Percentiles rank a stretch among this genome's conserved stretches.
Evolutionary conservation across 2,888 invertebrate genomes (phyloP).

Genomic region (Metalampra italica): DNA sequence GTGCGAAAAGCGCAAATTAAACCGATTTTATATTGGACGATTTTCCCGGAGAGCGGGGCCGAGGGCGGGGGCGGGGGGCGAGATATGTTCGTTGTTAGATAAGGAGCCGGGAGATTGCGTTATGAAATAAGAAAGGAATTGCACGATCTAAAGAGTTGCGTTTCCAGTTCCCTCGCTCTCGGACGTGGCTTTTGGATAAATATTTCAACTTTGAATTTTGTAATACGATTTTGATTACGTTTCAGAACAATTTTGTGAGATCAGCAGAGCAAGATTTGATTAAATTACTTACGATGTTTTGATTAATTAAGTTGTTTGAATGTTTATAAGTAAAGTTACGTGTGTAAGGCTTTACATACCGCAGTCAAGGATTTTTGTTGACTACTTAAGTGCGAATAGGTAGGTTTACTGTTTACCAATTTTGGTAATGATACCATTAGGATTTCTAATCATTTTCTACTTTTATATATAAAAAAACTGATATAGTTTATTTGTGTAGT

Average conservation of each 20-base stretch:
- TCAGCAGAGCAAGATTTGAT: constrained; percentile 26
- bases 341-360: too few relatives aligned
- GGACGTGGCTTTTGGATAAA: constrained; percentile 52
- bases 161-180: constrained; percentile 40
- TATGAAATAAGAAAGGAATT: constrained; percentile 77
- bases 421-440: too few relatives aligned
- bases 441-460: too few relatives aligned
- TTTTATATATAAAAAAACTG: too few relatives aligned
- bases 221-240: constrained; percentile 44
- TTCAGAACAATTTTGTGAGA: constrained; percentile 33
- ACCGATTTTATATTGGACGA: constrained; percentile 79
- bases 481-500: neutral
- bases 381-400: too few relatives aligned
- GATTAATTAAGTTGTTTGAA: constrained; percentile 11
- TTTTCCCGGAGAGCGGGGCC: constrained; percentile 72
- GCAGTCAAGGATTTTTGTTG: too few relatives aligned
- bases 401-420: too few relatives aligned
- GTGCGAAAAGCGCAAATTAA: constrained; percentile 80
- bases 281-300: constrained; percentile 15
- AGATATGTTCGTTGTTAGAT: constrained; percentile 75
- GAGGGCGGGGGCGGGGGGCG: constrained; percentile 69
- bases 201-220: constrained; percentile 43
- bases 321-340: constrained; percentile 1
- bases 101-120: constrained; percentile 74
- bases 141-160: constrained; percentile 68